Evolutionary conservation across 1,140 invertebrate species (phyloP).

Genomic region (Pantala flavescens): DNA sequence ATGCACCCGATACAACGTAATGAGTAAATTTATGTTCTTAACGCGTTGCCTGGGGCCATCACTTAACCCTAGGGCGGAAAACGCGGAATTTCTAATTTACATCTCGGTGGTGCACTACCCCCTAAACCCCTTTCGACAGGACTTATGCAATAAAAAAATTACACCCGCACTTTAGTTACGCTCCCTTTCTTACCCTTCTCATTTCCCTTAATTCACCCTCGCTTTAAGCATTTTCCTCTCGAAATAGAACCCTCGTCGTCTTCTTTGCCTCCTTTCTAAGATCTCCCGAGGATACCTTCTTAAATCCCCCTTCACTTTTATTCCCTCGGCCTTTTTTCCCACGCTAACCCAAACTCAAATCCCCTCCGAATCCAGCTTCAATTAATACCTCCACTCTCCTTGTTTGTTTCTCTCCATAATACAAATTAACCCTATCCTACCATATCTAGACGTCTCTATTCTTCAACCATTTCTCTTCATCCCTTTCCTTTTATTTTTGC

Average conservation of each 20-base stretch:
- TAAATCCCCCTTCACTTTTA: background rate
- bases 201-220: background rate
- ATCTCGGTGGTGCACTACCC: background rate
- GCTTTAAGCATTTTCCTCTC: background rate
- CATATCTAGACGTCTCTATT: too few relatives aligned
- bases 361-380: background rate
- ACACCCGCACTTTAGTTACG: background rate
- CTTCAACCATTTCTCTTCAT: too few relatives aligned
- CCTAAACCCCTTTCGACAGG: background rate
- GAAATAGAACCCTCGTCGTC: background rate
- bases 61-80: background rate
- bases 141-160: conserved; percentile 3
- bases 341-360: background rate
- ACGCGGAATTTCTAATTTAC: background rate
- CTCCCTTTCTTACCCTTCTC: background rate
- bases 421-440: too few relatives aligned
- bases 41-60: background rate
- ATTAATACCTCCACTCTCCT: background rate
- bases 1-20: too few relatives aligned
- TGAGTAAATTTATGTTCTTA: too few relatives aligned
- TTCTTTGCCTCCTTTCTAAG: background rate
- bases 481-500: too few relatives aligned
- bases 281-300: background rate
- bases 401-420: background rate
- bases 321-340: background rate